Evolutionary conservation across 2,113 vertebrate species (phyloP).

Genomic region (Acanthisitta chloris): DNA sequence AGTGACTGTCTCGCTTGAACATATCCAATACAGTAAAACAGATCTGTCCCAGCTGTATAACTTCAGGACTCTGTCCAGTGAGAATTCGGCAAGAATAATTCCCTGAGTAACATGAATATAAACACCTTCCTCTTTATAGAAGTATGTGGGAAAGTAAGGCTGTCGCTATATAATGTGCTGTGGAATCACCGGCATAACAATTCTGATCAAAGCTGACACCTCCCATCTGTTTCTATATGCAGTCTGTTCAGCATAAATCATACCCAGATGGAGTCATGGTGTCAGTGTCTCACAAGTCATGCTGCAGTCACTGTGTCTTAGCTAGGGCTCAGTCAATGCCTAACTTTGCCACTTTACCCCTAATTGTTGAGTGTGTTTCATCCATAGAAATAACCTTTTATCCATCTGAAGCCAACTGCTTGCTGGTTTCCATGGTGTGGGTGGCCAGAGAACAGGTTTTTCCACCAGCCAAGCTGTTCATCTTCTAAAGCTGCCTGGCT

Average conservation of each 20-base stretch:
- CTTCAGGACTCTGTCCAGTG: background rate
- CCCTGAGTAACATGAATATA: background rate
- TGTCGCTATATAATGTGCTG: conserved; percentile 12
- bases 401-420: conserved; percentile 24
- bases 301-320: background rate
- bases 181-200: background rate
- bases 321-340: background rate
- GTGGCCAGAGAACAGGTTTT: conserved; percentile 34
- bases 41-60: background rate
- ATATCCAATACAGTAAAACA: background rate
- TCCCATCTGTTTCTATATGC: conserved; percentile 61
- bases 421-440: conserved; percentile 17
- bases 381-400: conserved; percentile 32
- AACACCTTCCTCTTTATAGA: conserved; percentile 27
- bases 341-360: conserved; percentile 25
- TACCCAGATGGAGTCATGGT: conserved; percentile 51
- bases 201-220: conserved; percentile 49
- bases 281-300: conserved; percentile 42
- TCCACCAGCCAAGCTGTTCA: conserved; percentile 33
- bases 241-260: conserved; percentile 44
- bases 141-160: conserved; percentile 11
- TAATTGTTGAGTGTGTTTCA: background rate
- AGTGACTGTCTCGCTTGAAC: background rate
- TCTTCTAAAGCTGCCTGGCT: conserved; percentile 38
- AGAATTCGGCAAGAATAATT: background rate